phyloP scores from a whole-genome alignment of 2,888 invertebrate species.

The Idaea dimidiata region DNA sequence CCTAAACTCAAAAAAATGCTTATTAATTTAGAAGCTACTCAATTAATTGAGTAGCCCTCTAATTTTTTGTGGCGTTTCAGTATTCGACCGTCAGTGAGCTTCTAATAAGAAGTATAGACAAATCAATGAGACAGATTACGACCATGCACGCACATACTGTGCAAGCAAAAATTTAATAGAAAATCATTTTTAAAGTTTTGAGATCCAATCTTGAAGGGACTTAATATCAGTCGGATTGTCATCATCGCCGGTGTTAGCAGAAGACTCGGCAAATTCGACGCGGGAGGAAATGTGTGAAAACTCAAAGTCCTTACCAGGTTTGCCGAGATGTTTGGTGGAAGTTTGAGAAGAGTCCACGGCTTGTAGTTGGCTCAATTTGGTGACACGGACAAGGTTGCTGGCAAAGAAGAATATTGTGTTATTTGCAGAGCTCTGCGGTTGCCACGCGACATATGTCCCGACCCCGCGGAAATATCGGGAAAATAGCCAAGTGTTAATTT shows the following conservation, averaged over 20 bases:
- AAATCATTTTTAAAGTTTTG: constrained; percentile 65
- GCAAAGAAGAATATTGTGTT: constrained; percentile 29
- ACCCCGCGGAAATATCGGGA: too few species aligned
- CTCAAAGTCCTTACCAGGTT: constrained; percentile 89
- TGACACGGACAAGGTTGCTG: constrained; percentile 92
- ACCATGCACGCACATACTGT: neutral
- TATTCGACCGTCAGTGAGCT: too few species aligned
- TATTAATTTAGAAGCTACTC: too few species aligned
- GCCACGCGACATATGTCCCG: too few species aligned
- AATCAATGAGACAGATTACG: too few species aligned
- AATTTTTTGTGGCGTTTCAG: too few species aligned
- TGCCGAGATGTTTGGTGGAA: constrained; percentile 86
- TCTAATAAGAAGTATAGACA: too few species aligned
- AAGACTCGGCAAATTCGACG: constrained; percentile 86
- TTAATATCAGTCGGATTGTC: constrained; percentile 83
- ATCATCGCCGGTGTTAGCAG: constrained; percentile 77
- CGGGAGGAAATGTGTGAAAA: constrained; percentile 87
- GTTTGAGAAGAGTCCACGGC: constrained; percentile 85
- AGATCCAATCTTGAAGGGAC: constrained; percentile 87
- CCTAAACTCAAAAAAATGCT: too few species aligned
- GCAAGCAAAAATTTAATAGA: constrained; percentile 12
- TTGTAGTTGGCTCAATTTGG: constrained; percentile 90
- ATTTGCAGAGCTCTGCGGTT: neutral
- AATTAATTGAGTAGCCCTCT: too few species aligned
- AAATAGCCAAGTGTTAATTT: too few species aligned